Evolutionary conservation across 2,888 invertebrate species (phyloP).

Genomic region (Dynastes maya): DNA sequence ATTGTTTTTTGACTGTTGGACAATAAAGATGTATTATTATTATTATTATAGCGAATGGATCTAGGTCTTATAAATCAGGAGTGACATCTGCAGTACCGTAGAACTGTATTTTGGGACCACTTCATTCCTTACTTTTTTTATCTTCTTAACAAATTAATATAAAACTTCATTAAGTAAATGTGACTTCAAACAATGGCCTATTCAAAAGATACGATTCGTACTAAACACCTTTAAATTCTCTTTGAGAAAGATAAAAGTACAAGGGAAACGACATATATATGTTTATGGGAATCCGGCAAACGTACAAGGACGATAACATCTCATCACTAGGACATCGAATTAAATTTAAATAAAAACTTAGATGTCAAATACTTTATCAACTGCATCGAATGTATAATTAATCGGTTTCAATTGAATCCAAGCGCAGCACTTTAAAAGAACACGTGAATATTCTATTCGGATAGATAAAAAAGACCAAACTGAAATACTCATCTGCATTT

Average conservation of each 20-base stretch:
- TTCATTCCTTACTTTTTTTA: too few relatives aligned
- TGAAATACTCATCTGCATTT: conserved; percentile 38
- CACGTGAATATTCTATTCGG: conserved; percentile 31
- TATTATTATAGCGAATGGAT: too few relatives aligned
- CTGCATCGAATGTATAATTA: conserved; percentile 39
- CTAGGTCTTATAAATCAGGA: too few relatives aligned
- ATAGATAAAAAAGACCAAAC: conserved; percentile 30
- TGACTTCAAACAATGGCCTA: conserved; percentile 9
- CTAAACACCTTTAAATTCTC: conserved; percentile 17
- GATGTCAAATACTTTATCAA: conserved; percentile 39
- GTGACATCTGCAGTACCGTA: too few relatives aligned
- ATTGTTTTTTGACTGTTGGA: too few relatives aligned
- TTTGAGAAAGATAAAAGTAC: conserved; percentile 40
- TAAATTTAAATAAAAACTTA: conserved; percentile 41
- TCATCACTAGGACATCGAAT: conserved; percentile 38
- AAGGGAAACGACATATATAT: conserved; percentile 36
- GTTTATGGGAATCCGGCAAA: conserved; percentile 2
- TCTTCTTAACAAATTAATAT: too few relatives aligned
- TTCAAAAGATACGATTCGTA: background rate
- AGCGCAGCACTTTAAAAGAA: conserved; percentile 40
- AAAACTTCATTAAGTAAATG: background rate
- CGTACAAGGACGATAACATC: conserved; percentile 33
- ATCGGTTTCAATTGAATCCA: conserved; percentile 39
- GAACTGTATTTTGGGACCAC: too few relatives aligned
- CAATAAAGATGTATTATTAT: too few relatives aligned